Conservation (phyloP, 2,888 invertebrate genomes). For the Idaea biselata region DNA sequence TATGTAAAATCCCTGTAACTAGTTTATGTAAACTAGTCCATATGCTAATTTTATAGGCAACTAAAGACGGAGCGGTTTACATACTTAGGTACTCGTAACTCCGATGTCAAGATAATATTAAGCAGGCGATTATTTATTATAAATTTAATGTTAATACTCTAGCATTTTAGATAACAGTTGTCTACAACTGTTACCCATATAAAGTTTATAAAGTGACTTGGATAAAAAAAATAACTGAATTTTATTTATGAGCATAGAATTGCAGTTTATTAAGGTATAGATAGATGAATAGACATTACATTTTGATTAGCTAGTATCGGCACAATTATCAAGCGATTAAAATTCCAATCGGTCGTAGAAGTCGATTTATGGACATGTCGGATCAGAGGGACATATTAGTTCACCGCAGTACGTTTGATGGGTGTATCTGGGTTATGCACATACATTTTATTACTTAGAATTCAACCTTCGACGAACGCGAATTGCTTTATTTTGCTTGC, state of each 20-base stretch:
- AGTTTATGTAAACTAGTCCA: background rate
- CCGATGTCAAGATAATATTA: background rate
- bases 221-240: background rate
- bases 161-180: no score
- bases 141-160: no score
- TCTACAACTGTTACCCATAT: background rate
- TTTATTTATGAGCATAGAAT: slow-evolving; percentile 8
- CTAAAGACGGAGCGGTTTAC: background rate
- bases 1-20: background rate
- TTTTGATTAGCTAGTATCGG: slow-evolving; percentile 27
- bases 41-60: background rate
- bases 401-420: slow-evolving; percentile 45
- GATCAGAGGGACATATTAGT: slow-evolving; percentile 49
- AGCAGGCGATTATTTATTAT: background rate
- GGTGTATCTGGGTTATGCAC: slow-evolving; percentile 65
- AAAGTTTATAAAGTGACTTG: background rate
- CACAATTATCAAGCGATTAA: slow-evolving; percentile 45
- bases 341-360: slow-evolving; percentile 36
- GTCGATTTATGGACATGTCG: slow-evolving; percentile 39
- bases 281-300: slow-evolving; percentile 22
- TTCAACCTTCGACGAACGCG: slow-evolving; percentile 54
- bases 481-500: slow-evolving; percentile 34
- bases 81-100: background rate
- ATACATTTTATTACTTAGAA: slow-evolving; percentile 61
- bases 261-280: slow-evolving; percentile 20